A percentile compares a stretch with the other conserved stretches of the same genome.
Evolutionary conservation across 2,113 vertebrate genomes (phyloP).

Genomic region (Plotosus lineatus): DNA sequence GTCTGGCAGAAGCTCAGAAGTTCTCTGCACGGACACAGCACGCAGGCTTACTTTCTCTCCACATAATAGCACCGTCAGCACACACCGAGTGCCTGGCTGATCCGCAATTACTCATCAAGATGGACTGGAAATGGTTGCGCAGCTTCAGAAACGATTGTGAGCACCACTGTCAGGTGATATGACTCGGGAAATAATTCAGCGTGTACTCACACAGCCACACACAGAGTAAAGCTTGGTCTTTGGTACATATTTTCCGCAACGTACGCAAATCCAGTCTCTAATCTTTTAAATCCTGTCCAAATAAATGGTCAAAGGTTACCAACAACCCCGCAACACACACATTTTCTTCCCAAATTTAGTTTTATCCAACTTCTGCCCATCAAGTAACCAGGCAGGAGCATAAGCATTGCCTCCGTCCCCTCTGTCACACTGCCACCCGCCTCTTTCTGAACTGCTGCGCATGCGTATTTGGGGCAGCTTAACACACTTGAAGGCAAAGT

Average conservation of each 20-base stretch:
- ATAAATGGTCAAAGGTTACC: not conserved
- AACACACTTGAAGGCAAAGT: too few species aligned
- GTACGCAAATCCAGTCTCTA: not conserved
- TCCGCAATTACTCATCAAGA: not conserved
- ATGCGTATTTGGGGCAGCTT: too few species aligned
- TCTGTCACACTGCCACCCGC: too few species aligned
- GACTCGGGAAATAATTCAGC: not conserved
- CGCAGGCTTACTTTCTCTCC: not conserved
- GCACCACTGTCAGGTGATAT: not conserved
- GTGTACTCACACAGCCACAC: not conserved
- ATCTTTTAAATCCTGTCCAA: not conserved
- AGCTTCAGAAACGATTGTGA: not conserved
- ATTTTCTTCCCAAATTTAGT: too few species aligned
- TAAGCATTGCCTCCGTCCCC: too few species aligned
- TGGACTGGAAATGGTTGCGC: not conserved
- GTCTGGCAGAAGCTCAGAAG: constrained; percentile 22
- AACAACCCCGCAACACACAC: too few species aligned
- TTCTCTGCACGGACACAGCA: constrained; percentile 26
- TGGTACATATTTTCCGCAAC: not conserved
- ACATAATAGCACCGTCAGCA: not conserved
- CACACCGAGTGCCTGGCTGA: not conserved
- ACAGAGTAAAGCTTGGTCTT: not conserved
- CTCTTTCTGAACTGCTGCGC: too few species aligned
- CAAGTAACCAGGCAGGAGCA: too few species aligned
- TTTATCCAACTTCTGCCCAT: too few species aligned